Evolutionary conservation across 2,888 invertebrate genomes (phyloP).

Genomic region (Drosophila multiciliata): DNA sequence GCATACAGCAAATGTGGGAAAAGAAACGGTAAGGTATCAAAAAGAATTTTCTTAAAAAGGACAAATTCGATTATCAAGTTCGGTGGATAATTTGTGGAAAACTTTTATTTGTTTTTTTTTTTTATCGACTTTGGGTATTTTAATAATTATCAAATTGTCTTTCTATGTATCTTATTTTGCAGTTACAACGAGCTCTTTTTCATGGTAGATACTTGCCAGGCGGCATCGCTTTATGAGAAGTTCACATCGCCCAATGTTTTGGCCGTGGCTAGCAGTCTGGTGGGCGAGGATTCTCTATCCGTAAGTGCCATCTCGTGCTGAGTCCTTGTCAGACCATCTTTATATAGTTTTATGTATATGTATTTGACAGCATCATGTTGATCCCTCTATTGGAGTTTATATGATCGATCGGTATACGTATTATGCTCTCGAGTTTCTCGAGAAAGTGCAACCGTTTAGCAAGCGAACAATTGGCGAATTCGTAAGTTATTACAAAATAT

Average conservation of each 20-base stretch:
- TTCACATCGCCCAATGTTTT: slow-evolving; percentile 99
- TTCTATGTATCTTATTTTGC: slow-evolving; percentile 66
- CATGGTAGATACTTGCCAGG: slow-evolving; percentile 99
- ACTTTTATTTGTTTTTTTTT: neutral
- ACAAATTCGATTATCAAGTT: neutral
- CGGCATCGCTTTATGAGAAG: slow-evolving; percentile 98
- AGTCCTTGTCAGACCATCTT: neutral
- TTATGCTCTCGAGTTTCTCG: slow-evolving; percentile 97
- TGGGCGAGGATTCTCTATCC: slow-evolving; percentile 99
- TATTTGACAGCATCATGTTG: slow-evolving; percentile 94
- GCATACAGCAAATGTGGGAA: slow-evolving; percentile 99
- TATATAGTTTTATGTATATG: neutral
- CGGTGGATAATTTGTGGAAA: neutral
- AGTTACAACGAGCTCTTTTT: slow-evolving; percentile 99
- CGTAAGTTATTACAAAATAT: slow-evolving; percentile 86
- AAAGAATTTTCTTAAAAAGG: neutral
- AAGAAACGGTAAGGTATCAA: slow-evolving; percentile 90
- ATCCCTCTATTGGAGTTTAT: slow-evolving; percentile 99
- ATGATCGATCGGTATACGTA: slow-evolving; percentile 99
- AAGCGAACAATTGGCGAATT: slow-evolving; percentile 96
- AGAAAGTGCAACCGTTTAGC: slow-evolving; percentile 95
- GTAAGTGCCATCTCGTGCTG: slow-evolving; percentile 86
- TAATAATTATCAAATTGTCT: neutral
- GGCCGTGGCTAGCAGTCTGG: slow-evolving; percentile 98
- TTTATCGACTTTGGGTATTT: neutral